Evolutionary conservation across 2,888 invertebrate genomes (phyloP), one percentile per base, ranked within the genome.

Genomic region (Andrena marginata): DNA sequence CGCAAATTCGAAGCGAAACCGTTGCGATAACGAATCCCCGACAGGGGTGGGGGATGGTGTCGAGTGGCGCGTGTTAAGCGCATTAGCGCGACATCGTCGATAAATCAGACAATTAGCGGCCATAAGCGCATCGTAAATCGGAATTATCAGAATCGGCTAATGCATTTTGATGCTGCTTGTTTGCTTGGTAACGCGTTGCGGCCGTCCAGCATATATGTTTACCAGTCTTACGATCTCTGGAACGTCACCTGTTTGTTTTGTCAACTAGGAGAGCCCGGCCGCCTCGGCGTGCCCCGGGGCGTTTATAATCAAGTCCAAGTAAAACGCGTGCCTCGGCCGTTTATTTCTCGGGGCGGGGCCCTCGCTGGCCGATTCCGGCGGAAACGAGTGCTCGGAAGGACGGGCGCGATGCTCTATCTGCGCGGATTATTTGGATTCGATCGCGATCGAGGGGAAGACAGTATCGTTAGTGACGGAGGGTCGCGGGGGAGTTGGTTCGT

Each of bases 101-200:
- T 92, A 92, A 92, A 92, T 92, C 91, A 91, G 89, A 92, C 90
- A 92, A 92, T 92, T 92, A 90, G 89, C 87, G 87, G 89, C 89
- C 89, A 86, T 87, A 89, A 92, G 90, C 90, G 86, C 88, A 89
- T 89, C 91, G 91, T 92, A 92, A 92, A 92, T 92, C 89, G 87
- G 90, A 89, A 92, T 92, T 91, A 90, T 89, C 88, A 82, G 80
- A 85, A 84, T 87, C 84, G 85, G 82, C 73, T 82, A 84, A 84
- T 84, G 84, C 85, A 83, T 88, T 91, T 90, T 77, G 86, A 85
- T 85, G 80, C 76, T 67, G 80, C 67, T 77, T 86, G 85, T 87
- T 90, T 88, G 87, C 85, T 80, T 84, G 86, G 87, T 79, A 82
- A 87, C 85, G 84, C 78, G 84, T 82, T 87, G 87, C 78, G 87